Percentiles rank a stretch among this genome's conserved stretches.
phyloP scores from a whole-genome alignment of 2,888 invertebrate species.

The Lochmaea crataegi region DNA sequence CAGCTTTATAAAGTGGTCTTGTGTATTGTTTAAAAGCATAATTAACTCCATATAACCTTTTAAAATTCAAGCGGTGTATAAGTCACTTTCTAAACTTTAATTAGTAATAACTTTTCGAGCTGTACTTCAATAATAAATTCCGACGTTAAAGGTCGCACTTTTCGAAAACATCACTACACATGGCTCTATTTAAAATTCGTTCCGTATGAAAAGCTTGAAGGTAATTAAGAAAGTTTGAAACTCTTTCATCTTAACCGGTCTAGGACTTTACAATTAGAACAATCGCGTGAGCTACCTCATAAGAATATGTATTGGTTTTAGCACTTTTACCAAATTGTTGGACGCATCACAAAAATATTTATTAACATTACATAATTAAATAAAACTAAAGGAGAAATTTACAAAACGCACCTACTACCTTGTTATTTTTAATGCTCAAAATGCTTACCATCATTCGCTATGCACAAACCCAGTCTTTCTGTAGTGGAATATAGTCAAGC shows the following conservation, averaged over 20 bases:
- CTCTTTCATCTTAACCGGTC: slow-evolving; percentile 45
- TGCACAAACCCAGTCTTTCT: too few relatives aligned
- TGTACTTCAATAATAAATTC: slow-evolving; percentile 51
- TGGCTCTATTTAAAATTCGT: slow-evolving; percentile 56
- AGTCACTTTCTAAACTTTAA: slow-evolving; percentile 51
- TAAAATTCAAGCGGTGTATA: slow-evolving; percentile 45
- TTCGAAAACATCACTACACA: slow-evolving; percentile 34
- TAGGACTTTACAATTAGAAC: slow-evolving; percentile 25
- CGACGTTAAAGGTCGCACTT: slow-evolving; percentile 49
- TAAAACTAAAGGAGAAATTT: too few relatives aligned
- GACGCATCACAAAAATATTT: too few relatives aligned
- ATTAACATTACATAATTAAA: too few relatives aligned
- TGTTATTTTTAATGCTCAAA: too few relatives aligned
- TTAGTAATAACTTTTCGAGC: slow-evolving; percentile 52
- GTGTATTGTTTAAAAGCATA: slow-evolving; percentile 23
- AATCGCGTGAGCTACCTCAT: not conserved
- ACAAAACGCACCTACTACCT: too few relatives aligned
- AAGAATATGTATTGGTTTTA: too few relatives aligned
- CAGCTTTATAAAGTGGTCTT: slow-evolving; percentile 2
- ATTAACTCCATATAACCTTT: slow-evolving; percentile 43
- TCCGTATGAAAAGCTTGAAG: slow-evolving; percentile 56
- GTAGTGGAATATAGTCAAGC: too few relatives aligned
- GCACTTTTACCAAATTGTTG: too few relatives aligned
- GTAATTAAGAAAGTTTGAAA: slow-evolving; percentile 58
- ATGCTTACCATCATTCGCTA: too few relatives aligned